Base-by-base conservation (phyloP, 1,140 invertebrate species). In the Dendroctonus ponderosae region DNA sequence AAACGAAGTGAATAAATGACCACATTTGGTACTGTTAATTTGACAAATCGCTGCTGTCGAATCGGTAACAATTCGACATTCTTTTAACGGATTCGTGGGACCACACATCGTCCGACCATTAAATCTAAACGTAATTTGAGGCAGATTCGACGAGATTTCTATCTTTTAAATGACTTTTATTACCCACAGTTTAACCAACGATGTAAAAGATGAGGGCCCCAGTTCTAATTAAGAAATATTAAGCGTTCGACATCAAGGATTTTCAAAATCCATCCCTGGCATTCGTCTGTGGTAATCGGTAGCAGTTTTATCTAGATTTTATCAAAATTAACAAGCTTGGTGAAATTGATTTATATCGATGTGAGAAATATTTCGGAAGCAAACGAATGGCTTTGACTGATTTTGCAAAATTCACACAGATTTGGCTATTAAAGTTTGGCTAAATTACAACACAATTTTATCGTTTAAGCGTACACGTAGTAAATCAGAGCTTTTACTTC, bases 61-160 rank as follows among this genome's bases (percentile, higher is more conserved):
- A 60, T 48, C 8, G 6, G 37, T 9, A 60, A 60, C 57, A 60
- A 60, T 60, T 60, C 42, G n/a, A 37, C 57, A 60, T 60, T 60
- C 40, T 48, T 60, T 39, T 5, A 37, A 37, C n/a, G 12, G 43
- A 60, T 58, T 60, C 44, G 11, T 37, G 26, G 57, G 57, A 60
- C 57, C 57, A 60, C 57, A 60, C 57, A 60, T 44, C n/a, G 44
- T 49, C 44, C n/a, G 11, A 60, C 44, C 57, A 60, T 60, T 60
- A 60, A 60, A 60, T 38, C 44, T 60, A 60, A 60, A 44, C 40
- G 57, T 48, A 60, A 60, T 60, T 60, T 60, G 57, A 60, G 42
- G 57, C 57, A 60, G 57, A 60, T 60, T 60, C 57, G 57, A 60
- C 57, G n/a, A 60, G 57, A 60, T 60, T 60, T 60, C 49, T 60